Evolutionary conservation across 2,113 vertebrate species (phyloP), one percentile per base, ranked within the genome.

Genomic region (Lethenteron camtschaticum): DNA sequence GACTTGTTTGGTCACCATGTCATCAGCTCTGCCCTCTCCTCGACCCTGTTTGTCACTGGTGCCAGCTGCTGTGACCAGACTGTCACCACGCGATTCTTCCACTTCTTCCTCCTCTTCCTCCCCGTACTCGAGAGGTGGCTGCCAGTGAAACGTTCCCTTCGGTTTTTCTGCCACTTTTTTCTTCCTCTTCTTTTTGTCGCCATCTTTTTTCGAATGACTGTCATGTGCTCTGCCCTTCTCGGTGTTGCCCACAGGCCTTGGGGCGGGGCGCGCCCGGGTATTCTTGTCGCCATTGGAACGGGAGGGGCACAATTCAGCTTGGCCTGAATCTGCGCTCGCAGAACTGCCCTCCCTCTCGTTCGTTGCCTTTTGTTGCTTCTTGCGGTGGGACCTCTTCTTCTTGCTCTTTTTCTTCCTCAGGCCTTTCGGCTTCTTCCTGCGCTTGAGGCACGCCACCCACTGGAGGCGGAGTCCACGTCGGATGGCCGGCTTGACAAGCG

Each of bases 111-210:
- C 63, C 24, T 66, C 63, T 66, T 66, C 63, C 6, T 97, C 94
- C 3, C 84, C 94, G 9, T 91, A 99, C 77, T 96, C 92, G 4
- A 99, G 76, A 0, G 94, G 94, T 8, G 94, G 94, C 74, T 99
- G 90, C 94, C 94, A 99, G 59, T 87, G 90, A 73, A 99, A 96
- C 0, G 74, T 79, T 71, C 89, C 88, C 72, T 87, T 95, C 72
- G 81, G 84, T 73, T 89, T 96, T 68, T 84, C 86, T 70, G 80
- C 81, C 78, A 89, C 89, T 71, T 86, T 89, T 75, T 87, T 74
- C 87, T 94, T 2, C 78, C 77, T 78, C 91, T 94, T 0, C 76
- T 77, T 72, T 83, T 85, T 59, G 83, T 82, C 24, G 80, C 87
- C 76, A 4, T 14, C 66, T 59, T 81, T 88, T 75, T 79, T 87